Evolutionary conservation across 2,113 vertebrate species (phyloP).

Genomic region (Oreocharis arfaki): DNA sequence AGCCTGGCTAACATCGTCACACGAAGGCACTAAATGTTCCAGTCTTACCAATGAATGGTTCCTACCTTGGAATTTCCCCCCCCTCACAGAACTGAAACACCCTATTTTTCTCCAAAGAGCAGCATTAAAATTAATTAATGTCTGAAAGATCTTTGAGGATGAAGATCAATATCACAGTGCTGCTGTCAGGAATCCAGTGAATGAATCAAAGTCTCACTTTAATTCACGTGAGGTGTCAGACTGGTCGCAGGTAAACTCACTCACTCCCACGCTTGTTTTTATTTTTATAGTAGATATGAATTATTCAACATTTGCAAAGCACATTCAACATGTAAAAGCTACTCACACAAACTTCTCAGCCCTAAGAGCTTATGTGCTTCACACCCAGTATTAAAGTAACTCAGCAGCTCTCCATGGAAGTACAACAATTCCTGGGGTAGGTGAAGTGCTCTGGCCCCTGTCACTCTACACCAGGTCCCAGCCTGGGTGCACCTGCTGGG

Average conservation of each 20-base stretch:
- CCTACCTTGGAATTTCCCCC: not conserved
- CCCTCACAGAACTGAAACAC: not conserved
- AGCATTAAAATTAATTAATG: conserved; percentile 2
- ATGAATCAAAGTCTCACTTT: conserved; percentile 27
- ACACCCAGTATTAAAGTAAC: not conserved
- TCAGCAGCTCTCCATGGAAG: not conserved
- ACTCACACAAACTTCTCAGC: not conserved
- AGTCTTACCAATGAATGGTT: accelerated
- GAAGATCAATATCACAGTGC: conserved; percentile 13
- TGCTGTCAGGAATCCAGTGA: conserved; percentile 13
- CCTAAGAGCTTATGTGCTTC: not conserved
- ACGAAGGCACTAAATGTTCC: not conserved
- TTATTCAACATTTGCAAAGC: conserved; percentile 1
- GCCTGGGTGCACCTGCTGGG: not conserved
- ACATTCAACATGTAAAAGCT: not conserved
- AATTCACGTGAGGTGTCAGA: not conserved
- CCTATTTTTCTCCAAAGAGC: not conserved
- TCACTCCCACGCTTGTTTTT: not conserved
- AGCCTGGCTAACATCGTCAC: not conserved
- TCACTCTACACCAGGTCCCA: not conserved
- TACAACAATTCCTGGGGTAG: not conserved
- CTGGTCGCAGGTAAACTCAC: conserved; percentile 20
- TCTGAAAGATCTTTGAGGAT: conserved; percentile 13
- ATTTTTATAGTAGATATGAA: conserved; percentile 21
- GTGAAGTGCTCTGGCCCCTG: not conserved